Evolutionary conservation across 1,140 invertebrate species (phyloP).

Genomic region (Tetraneura akinire): DNA sequence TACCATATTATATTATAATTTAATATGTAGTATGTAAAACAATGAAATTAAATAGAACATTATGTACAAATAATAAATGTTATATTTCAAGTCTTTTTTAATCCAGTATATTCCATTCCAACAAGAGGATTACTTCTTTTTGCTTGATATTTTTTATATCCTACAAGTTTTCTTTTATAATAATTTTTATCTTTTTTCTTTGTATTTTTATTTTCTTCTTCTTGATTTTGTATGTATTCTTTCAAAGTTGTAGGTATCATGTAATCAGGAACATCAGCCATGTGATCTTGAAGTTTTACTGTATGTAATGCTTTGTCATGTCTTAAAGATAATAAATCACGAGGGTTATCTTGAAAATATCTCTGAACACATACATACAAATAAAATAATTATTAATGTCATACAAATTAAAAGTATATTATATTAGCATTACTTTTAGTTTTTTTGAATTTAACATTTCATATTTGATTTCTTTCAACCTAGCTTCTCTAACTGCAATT

Average conservation of each 20-base stretch:
- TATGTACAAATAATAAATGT: no score
- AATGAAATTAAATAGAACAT: no score
- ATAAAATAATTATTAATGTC: not conserved
- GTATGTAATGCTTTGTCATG: constrained; percentile 92
- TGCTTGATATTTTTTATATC: constrained; percentile 48
- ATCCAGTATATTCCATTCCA: constrained; percentile 54
- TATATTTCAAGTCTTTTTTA: constrained; percentile 46
- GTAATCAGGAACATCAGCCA: constrained; percentile 93
- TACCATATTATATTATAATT: no score
- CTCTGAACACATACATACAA: constrained; percentile 63
- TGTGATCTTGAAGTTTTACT: constrained; percentile 79
- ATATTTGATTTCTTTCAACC: constrained; percentile 92
- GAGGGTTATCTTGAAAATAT: constrained; percentile 94
- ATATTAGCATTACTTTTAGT: constrained; percentile 69
- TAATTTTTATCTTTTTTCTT: constrained; percentile 49
- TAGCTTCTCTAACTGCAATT: constrained; percentile 87
- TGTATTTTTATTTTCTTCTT: constrained; percentile 38
- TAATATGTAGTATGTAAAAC: no score
- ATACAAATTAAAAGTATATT: not conserved
- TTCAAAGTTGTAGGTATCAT: constrained; percentile 76
- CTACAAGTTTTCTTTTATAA: constrained; percentile 30
- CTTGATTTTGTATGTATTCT: constrained; percentile 44
- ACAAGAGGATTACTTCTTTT: constrained; percentile 53
- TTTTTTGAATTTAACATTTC: constrained; percentile 93
- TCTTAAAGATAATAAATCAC: constrained; percentile 82